phyloP scores from a whole-genome alignment of 2,797 vertebrate species.

The Sardinella longiceps region DNA sequence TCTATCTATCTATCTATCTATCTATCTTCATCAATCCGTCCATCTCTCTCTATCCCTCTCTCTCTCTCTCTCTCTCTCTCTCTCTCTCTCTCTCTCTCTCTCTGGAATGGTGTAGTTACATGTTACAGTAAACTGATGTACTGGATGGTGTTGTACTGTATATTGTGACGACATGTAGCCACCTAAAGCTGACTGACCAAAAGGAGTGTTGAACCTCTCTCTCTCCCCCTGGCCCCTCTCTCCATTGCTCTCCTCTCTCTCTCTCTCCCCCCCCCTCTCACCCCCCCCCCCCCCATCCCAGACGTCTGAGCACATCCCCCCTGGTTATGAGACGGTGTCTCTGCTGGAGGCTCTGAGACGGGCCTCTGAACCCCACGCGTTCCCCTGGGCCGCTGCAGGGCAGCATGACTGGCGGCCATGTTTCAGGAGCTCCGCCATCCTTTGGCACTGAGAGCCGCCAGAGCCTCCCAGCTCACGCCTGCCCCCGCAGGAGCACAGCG shows the following conservation, averaged over 20 bases:
- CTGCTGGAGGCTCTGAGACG: conserved; percentile 95
- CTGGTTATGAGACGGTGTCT: conserved; percentile 93
- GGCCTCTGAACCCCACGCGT: conserved; percentile 85
- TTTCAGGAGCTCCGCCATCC: conserved; percentile 79
- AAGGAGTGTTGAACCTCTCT: too few relatives aligned
- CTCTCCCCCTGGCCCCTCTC: too few relatives aligned
- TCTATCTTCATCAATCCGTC: too few relatives aligned
- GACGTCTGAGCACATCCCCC: conserved; percentile 94
- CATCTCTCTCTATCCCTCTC: too few relatives aligned
- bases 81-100: too few relatives aligned
- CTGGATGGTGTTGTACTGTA: too few relatives aligned
- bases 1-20: too few relatives aligned
- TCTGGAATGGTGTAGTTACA: too few relatives aligned
- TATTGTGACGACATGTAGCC: too few relatives aligned
- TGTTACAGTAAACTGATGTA: too few relatives aligned
- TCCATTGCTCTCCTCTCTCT: not conserved
- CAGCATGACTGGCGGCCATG: conserved; percentile 78
- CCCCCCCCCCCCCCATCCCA: conserved; percentile 53
- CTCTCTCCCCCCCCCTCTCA: not conserved
- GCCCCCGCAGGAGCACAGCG: conserved; percentile 85
- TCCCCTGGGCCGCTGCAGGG: conserved; percentile 77
- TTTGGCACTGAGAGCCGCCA: conserved; percentile 84
- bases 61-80: not conserved
- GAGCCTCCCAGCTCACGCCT: conserved; percentile 71
- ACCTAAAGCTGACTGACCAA: too few relatives aligned